Base-by-base conservation (phyloP, 1,140 invertebrate species). In the Penaeus indicus region DNA sequence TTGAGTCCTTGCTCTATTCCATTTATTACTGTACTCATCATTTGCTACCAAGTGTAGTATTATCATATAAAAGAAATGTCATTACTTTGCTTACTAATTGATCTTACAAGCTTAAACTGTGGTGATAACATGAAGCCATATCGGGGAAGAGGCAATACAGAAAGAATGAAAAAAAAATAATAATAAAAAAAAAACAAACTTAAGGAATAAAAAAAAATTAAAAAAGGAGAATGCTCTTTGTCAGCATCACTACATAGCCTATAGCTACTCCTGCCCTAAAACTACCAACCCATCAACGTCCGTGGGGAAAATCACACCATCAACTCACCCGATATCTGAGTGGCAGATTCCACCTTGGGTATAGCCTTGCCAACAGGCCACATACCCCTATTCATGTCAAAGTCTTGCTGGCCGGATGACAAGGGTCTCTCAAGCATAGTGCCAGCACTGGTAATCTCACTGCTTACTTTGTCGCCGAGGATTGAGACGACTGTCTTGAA, bases 281-380 rank as follows among this genome's bases (percentile, higher is more conserved):
- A 42, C 27, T 42, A 42, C 38, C 38, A 42, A 42, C 38, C 38
- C 38, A 42, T 8, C 38, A 16, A 78, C 22, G 67, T 61, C 1
- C 3, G 63, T 84, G 16, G n/a, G n/a, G n/a, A 22, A 54, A 47
- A 63, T 22, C 22, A 22, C 10, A 13, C 16, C 10, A 16, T 11
- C 13, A 21, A 63, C 47, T 42, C 27, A 86, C 89, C 89, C 21
- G 89, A 89, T 25, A 84, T 80, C 62, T 90, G 89, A 4, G 85
- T 60, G 27, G 95, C 91, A 3, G 95, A 95, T 92, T 97, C 96
- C 13, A 96, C 89, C 92, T 98, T 98, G 3, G 94, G 93, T 47
- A 97, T 92, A 0, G 97, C 95, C 92, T 97, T 93, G 90, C 95
- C 96, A 1, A 97, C 91, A 0, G 97, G 97, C 94, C 96, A 97